Evolutionary conservation across 1,140 invertebrate genomes (phyloP).

Genomic region (Octopus sinensis): DNA sequence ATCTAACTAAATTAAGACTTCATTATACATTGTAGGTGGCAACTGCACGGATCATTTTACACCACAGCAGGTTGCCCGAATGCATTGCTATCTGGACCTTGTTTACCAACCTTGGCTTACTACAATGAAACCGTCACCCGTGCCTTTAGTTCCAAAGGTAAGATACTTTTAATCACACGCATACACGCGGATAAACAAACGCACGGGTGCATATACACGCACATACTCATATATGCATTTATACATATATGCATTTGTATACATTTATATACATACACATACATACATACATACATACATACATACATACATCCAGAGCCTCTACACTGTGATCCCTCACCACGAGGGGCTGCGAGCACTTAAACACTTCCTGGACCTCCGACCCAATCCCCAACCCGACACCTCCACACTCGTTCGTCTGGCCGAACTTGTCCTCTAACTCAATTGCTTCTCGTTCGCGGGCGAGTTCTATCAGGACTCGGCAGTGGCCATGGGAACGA

Average conservation of each 20-base stretch:
- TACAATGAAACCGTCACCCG: slow-evolving; percentile 33
- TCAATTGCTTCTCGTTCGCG: too few species aligned
- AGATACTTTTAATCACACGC: neutral
- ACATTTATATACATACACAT: neutral
- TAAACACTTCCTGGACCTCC: too few species aligned
- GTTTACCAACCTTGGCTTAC: slow-evolving; percentile 42
- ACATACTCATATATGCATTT: neutral
- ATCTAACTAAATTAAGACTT: too few species aligned
- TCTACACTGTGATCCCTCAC: neutral
- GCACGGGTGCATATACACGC: neutral
- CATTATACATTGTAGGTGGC: slow-evolving; percentile 35
- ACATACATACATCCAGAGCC: neutral
- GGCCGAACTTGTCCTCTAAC: too few species aligned
- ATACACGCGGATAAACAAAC: neutral
- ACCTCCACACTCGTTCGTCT: too few species aligned
- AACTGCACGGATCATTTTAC: slow-evolving; percentile 49
- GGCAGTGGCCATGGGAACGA: too few species aligned
- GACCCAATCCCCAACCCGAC: too few species aligned
- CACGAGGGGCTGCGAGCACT: too few species aligned
- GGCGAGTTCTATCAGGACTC: too few species aligned
- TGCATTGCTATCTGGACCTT: slow-evolving; percentile 55
- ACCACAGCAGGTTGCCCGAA: slow-evolving; percentile 48
- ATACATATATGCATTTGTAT: neutral
- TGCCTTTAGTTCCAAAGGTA: slow-evolving; percentile 45
- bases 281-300: neutral